Evolutionary conservation across 2,113 vertebrate genomes (phyloP), one percentile per base, ranked within the genome.

Genomic region (Phylloscopus trochiloides): DNA sequence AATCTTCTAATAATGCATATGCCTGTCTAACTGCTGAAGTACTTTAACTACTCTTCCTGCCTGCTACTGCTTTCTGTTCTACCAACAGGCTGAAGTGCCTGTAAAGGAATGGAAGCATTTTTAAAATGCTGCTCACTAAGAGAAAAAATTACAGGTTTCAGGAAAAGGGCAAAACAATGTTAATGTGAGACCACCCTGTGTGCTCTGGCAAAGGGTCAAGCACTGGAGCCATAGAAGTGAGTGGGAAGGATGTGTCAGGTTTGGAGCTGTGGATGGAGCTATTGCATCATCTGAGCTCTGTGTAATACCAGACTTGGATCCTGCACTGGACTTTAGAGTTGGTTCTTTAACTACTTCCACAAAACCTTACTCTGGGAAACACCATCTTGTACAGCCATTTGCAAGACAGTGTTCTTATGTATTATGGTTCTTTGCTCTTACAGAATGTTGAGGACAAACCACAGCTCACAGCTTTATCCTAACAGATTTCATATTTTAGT

Each of bases 141-240:
- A 90, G 25, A 24, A 22, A 88, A 90, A 62, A 71, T 43, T 6
- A 2, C 10, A 47, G 26, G 36, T 74, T 75, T 88, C 31, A 52
- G n/a, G n/a, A 88, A 74, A 82, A 88, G 1, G 1, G 5, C 7
- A 57, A 61, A 78, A 57, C 17, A 57, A 12, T 6, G 36, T 47
- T 78, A 9, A 36, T 0, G 0, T 15, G 73, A 29, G 38, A 86
- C 12, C 12, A 55, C 16, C 1, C 52, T n/a, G 22, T 24, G 21
- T 67, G 13, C 13, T 72, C 24, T 67, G 40, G 36, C 21, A 55
- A 52, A 83, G 29, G 12, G 38, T 45, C 71, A 76, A 54, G 50
- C 29, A 16, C 38, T 31, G 29, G 16, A 88, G 34, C 20, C n/a
- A 14, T 6, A 75, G 4, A 45, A 58, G 6, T 8, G 36, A 55